phyloP scores from a whole-genome alignment of 2,113 vertebrate species.

The Ellobius talpinus region DNA sequence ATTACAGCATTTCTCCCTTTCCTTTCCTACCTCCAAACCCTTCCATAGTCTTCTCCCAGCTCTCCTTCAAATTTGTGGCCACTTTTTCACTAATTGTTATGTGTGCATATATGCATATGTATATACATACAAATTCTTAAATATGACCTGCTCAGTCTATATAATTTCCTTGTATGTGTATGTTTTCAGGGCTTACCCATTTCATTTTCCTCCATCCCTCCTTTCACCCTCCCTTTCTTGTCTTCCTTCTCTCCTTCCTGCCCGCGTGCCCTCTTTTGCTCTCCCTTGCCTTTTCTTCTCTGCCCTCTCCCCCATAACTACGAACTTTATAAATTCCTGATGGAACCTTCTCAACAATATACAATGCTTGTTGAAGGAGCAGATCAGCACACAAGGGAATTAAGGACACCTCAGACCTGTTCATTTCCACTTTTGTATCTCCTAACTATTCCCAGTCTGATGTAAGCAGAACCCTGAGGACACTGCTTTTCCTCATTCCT shows the following conservation, averaged over 20 bases:
- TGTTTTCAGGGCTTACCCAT: neutral
- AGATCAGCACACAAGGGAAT: neutral
- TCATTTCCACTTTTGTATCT: neutral
- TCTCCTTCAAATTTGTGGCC: neutral
- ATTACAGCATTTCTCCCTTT: neutral
- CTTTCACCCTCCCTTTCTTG: too few species aligned
- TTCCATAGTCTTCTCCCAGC: neutral
- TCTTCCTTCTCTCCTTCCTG: rapidly evolving
- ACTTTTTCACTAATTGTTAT: neutral
- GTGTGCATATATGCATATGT: neutral
- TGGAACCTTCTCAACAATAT: neutral
- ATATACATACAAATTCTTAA: neutral
- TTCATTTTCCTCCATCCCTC: neutral
- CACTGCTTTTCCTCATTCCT: neutral
- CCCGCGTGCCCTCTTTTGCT: rapidly evolving
- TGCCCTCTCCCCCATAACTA: neutral
- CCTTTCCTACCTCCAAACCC: neutral
- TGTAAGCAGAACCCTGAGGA: neutral
- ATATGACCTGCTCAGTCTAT: neutral
- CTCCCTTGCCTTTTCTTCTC: neutral
- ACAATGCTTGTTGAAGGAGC: neutral
- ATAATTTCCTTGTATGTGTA: neutral
- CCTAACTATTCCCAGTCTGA: neutral
- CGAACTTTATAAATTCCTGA: neutral
- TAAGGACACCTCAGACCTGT: neutral